Base-by-base conservation (phyloP, 2,888 invertebrate species). In the Macrophya annulata region DNA sequence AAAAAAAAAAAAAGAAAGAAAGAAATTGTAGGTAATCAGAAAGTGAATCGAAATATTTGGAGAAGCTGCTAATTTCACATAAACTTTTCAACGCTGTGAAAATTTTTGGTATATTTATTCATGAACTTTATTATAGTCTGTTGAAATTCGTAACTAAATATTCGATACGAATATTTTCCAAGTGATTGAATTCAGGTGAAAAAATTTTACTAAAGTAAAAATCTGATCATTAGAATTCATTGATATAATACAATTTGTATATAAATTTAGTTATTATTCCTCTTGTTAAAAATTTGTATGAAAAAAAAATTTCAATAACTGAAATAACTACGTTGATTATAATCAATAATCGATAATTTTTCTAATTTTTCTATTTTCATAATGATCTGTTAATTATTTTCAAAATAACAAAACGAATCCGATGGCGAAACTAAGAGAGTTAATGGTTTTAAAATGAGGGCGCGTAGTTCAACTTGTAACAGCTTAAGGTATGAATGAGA, bases 401-500 rank as follows among this genome's bases (percentile, higher is more conserved):
- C 62, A 37, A 43, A 62, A 10, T 48, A 51, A 1, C 3, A 12
- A n/a, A 76, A 12, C 8, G 71, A 37, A 1, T 74, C 74, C 74
- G 12, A 5, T n/a, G 4, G 40, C 40, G 15, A 59, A n/a, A 51
- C 25, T 8, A 31, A 31, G 6, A 62, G 5, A 10, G 10, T 43
- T 10, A 59, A 62, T 10, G 21, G 62, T 5, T 15, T 5, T 6
- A 15, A 55, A 79, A 81, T 25, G 81, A 21, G 81, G 43, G 81
- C 81, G 81, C 62, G 84, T 51, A 71, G 65, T 83, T 83, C n/a
- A 31, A 68, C 62, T 51, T 68, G 71, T 68, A 83, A 48, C 68
- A 71, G 45, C 15, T 21, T 37, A 48, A 71, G 71, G 83, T 71
- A 83, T 83, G 83, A 83, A 83, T 83, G 83, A 51, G 71, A 65